Evolutionary conservation across 2,797 vertebrate genomes (phyloP), one percentile per base, ranked within the genome.

Genomic region (Cossypha niveicapilla): DNA sequence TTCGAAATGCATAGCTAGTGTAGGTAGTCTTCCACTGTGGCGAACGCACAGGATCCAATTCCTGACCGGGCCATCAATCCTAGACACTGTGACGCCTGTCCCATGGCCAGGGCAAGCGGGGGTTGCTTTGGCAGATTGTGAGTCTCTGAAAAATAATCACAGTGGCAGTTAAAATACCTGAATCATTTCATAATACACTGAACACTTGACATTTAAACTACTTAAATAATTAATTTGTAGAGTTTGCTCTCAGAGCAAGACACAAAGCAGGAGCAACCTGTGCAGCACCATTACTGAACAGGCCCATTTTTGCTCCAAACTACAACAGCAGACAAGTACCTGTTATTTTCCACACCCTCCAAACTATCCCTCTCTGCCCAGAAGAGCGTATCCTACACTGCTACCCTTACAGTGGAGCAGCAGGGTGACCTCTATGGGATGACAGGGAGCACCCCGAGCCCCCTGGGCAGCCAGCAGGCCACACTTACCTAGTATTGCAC

Each of bases 71-170:
- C 99, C 99, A 99, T 99, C 98, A 99, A 97, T 97, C 99, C 98
- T 94, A 99, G 98, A 98, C 99, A 99, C 95, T 99, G 99, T 76
- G 99, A 98, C 1, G 99, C 99, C 96, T 99, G 99, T 58, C 99
- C 99, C 96, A 99, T 98, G 1, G 99, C 99, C 44, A 99, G 98
- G 84, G 99, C 99, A 94, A 99, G 98, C 1, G 99, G 99, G 18
- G 99, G 99, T 98, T 99, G 99, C 98, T 99, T 99, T 98, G 99
- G 99, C 98, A 99, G 98, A 97, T 99, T 99, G 98, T 99, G 99
- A 97, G 99, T 99, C 98, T 99, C 99, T 99, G 98, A 6, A 94
- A 83, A 76, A 51, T 19, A 53, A 71, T 27, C 51, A 18, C 62
- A 24, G 74, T 4, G 9, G n/a, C 50, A 54, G 60, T 82, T 94